phyloP scores from a whole-genome alignment of 2,797 vertebrate genomes.

The Coilia nasus region DNA sequence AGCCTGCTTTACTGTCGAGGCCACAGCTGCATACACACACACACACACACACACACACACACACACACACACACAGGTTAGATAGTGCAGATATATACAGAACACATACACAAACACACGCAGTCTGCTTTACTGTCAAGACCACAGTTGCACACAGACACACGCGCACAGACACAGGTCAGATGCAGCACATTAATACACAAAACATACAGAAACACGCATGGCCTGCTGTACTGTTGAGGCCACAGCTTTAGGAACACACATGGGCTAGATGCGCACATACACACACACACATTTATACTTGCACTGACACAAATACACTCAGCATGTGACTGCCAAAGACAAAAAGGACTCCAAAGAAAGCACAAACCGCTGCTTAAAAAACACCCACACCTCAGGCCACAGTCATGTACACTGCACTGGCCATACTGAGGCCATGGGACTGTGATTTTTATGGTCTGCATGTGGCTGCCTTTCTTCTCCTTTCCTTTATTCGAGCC shows the following conservation, averaged over 20 bases:
- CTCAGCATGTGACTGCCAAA: not conserved
- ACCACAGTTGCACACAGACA: constrained; percentile 83
- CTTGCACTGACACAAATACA: not conserved
- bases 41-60: not conserved
- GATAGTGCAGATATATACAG: not conserved
- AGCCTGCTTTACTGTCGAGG: constrained; percentile 94
- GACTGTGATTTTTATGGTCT: not conserved
- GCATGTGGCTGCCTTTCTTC: not conserved
- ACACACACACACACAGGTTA: constrained; percentile 11
- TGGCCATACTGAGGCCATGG: too few relatives aligned
- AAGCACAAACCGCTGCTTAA: not conserved
- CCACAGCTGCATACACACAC: constrained; percentile 80
- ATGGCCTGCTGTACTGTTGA: not conserved
- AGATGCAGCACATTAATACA: not conserved
- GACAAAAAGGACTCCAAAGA: not conserved
- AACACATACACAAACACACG: constrained; percentile 51
- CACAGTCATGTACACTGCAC: too few relatives aligned
- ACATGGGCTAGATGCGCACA: too few relatives aligned
- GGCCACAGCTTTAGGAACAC: not conserved
- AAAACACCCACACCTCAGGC: not conserved
- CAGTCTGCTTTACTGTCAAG: constrained; percentile 93
- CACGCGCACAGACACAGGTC: not conserved
- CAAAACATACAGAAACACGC: too few relatives aligned
- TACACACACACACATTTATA: not conserved
- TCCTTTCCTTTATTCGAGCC: not conserved